A percentile compares a stretch with the other conserved stretches of the same genome.
phyloP scores from a whole-genome alignment of 2,888 invertebrate genomes.

The Parochlus steinenii region DNA sequence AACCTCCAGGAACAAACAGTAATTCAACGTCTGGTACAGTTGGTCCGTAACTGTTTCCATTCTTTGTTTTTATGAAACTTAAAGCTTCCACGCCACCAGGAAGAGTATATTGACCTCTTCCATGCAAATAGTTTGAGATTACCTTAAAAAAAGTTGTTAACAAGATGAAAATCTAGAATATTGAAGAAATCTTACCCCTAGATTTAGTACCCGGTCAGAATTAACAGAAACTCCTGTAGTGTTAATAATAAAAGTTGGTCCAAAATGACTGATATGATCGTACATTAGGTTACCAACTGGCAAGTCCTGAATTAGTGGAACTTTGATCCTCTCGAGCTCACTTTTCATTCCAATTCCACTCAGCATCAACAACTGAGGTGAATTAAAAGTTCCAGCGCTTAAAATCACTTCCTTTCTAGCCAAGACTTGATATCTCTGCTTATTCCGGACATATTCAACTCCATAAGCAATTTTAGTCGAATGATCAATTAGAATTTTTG shows the following conservation, averaged over 20 bases:
- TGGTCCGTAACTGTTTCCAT: slow-evolving; percentile 34
- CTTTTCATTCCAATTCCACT: slow-evolving; percentile 49
- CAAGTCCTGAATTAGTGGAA: slow-evolving; percentile 42
- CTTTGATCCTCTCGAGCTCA: slow-evolving; percentile 35
- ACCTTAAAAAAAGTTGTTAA: too few relatives aligned
- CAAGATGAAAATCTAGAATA: too few relatives aligned
- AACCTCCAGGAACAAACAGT: slow-evolving; percentile 43
- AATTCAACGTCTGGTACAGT: slow-evolving; percentile 51
- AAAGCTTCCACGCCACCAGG: slow-evolving; percentile 52
- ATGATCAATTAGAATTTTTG: slow-evolving; percentile 46
- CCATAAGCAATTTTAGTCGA: slow-evolving; percentile 46
- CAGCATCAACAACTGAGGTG: slow-evolving; percentile 79
- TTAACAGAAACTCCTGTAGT: slow-evolving; percentile 18
- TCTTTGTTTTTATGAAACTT: slow-evolving; percentile 42
- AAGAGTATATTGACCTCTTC: slow-evolving; percentile 32
- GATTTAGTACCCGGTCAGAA: neutral
- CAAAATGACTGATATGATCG: slow-evolving; percentile 42
- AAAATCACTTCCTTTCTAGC: slow-evolving; percentile 69
- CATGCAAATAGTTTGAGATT: slow-evolving; percentile 17
- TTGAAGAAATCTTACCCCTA: too few relatives aligned
- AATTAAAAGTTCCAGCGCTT: slow-evolving; percentile 73
- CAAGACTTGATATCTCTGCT: slow-evolving; percentile 28
- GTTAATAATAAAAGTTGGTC: slow-evolving; percentile 31
- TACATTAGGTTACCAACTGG: slow-evolving; percentile 50
- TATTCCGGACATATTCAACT: slow-evolving; percentile 43